Evolutionary conservation across 2,888 invertebrate genomes (phyloP).

Genomic region (Eristalinus aeneus): DNA sequence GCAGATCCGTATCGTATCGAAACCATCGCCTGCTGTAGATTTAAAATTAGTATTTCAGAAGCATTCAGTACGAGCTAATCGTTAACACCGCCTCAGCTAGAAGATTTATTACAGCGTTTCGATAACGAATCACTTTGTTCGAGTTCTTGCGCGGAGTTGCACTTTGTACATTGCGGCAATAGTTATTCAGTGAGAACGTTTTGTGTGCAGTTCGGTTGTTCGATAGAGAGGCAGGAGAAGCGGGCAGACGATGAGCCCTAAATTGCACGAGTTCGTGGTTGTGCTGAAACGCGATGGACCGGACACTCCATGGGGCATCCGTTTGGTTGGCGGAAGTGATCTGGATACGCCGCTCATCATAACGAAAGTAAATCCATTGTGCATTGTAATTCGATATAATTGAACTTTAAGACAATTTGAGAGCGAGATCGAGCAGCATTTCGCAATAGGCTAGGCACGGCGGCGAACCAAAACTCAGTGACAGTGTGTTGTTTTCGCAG

Average conservation of each 20-base stretch:
- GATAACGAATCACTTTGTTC: slow-evolving; percentile 39
- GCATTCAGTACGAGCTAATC: slow-evolving; percentile 80
- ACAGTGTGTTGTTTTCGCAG: slow-evolving; percentile 26
- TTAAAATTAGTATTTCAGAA: slow-evolving; percentile 81
- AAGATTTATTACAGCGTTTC: slow-evolving; percentile 17
- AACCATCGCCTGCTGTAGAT: slow-evolving; percentile 73
- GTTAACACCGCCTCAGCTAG: slow-evolving; percentile 71
- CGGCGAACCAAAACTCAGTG: background rate
- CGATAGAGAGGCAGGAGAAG: background rate
- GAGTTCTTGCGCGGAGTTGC: background rate
- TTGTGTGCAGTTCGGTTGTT: background rate
- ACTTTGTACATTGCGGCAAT: background rate
- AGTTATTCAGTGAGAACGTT: background rate
- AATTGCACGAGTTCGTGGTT: slow-evolving; percentile 89
- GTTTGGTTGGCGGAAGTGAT: slow-evolving; percentile 93
- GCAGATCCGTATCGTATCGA: slow-evolving; percentile 63
- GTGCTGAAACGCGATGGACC: slow-evolving; percentile 87
- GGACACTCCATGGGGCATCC: slow-evolving; percentile 91
- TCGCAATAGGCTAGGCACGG: slow-evolving; percentile 45
- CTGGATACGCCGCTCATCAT: slow-evolving; percentile 92
- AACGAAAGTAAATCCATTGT: slow-evolving; percentile 87
- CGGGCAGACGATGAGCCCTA: slow-evolving; percentile 79
- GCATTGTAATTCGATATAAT: slow-evolving; percentile 66
- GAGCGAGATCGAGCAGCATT: slow-evolving; percentile 29
- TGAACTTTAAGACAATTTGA: slow-evolving; percentile 1